A percentile compares a stretch with the other conserved stretches of the same genome.
Conservation (phyloP, 2,797 vertebrate species). For the Macroramphosus scolopax region DNA sequence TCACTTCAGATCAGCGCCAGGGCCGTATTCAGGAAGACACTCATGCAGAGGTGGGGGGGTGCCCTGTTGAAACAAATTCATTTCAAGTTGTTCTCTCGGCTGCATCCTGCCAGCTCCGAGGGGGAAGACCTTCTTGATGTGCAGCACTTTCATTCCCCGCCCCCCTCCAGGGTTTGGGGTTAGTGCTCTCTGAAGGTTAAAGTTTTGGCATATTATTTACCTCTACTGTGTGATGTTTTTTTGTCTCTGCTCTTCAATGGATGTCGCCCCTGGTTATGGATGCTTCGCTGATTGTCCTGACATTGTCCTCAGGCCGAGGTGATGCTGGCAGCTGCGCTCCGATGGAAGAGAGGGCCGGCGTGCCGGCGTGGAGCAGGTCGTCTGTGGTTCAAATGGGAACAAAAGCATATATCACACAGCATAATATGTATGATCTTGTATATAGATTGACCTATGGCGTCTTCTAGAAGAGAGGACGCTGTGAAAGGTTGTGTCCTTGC, state of each 20-base stretch:
- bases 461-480: too few species aligned
- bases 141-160: conserved; percentile 9
- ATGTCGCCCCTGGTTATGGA: conserved; percentile 56
- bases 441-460: neutral
- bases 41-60: conserved; percentile 18
- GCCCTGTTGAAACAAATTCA: conserved; percentile 33
- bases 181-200: conserved; percentile 46
- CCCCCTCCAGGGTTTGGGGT: conserved; percentile 17
- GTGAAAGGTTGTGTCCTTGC: too few species aligned
- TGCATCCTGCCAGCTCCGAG: conserved; percentile 35
- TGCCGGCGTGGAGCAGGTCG: neutral
- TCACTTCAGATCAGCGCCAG: conserved; percentile 28
- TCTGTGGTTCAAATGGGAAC: conserved; percentile 28
- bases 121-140: conserved; percentile 13
- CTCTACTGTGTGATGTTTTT: conserved; percentile 43
- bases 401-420: conserved; percentile 38
- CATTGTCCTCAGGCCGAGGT: conserved; percentile 44
- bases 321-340: conserved; percentile 49
- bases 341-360: conserved; percentile 23
- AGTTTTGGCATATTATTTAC: conserved; percentile 42
- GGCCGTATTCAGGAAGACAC: conserved; percentile 28
- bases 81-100: conserved; percentile 34
- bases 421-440: neutral
- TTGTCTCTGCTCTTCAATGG: conserved; percentile 27
- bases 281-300: conserved; percentile 21